Percentiles rank a stretch among this genome's conserved stretches.
Conservation (phyloP, 2,797 vertebrate species). For the Micrastur ruficollis region DNA sequence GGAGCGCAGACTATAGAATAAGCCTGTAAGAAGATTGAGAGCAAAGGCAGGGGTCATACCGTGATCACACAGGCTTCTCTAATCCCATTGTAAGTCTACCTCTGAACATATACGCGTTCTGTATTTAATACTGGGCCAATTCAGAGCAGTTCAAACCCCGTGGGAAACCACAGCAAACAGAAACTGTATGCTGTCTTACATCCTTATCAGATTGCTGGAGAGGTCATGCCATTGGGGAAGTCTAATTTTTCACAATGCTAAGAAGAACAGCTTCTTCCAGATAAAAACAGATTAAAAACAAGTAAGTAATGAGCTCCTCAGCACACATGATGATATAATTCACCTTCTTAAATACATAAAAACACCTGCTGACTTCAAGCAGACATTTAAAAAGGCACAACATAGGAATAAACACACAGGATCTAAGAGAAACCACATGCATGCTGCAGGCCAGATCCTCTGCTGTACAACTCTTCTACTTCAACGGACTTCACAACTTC, state of each 20-base stretch:
- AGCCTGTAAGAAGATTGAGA: background rate
- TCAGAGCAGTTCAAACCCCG: background rate
- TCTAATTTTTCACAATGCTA: background rate
- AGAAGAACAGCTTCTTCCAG: constrained; percentile 8
- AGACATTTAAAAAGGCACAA: background rate
- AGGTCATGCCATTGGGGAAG: background rate
- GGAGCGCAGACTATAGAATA: background rate
- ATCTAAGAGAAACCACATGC: background rate
- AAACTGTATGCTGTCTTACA: background rate
- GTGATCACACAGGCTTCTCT: background rate
- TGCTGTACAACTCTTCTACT: background rate
- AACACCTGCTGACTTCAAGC: constrained; percentile 45
- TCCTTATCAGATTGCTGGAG: background rate
- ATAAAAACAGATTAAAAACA: background rate
- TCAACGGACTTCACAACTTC: background rate
- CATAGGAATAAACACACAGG: background rate
- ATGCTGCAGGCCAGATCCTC: background rate
- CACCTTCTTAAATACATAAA: constrained; percentile 16
- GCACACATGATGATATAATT: background rate
- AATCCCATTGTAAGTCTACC: background rate
- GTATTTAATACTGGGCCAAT: background rate
- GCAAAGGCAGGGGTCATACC: background rate
- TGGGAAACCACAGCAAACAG: background rate
- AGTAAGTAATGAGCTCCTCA: background rate
- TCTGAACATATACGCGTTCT: background rate